Evolutionary conservation across 2,113 vertebrate genomes (phyloP).

Genomic region (Pipa parva): DNA sequence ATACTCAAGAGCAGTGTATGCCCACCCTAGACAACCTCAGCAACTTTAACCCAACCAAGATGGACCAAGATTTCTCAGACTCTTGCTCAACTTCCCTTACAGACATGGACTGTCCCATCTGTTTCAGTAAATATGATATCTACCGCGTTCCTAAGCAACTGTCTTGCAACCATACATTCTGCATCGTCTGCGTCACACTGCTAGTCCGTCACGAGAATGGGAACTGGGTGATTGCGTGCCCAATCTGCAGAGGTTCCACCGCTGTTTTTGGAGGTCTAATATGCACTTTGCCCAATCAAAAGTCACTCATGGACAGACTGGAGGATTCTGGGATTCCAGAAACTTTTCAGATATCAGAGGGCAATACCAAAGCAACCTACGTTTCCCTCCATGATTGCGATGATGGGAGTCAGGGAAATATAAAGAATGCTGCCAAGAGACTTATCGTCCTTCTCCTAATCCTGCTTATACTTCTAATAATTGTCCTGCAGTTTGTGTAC

Average conservation of each 20-base stretch:
- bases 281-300: slow-evolving; percentile 55
- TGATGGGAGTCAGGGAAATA: slow-evolving; percentile 38
- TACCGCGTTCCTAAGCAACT: slow-evolving; percentile 61
- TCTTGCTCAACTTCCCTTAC: accelerated
- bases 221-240: slow-evolving; percentile 61
- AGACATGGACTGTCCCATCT: slow-evolving; percentile 64
- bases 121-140: slow-evolving; percentile 60
- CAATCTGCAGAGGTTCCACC: slow-evolving; percentile 61
- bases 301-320: slow-evolving; percentile 44
- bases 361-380: neutral
- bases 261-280: slow-evolving; percentile 61
- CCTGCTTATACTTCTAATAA: slow-evolving; percentile 48
- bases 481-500: slow-evolving; percentile 62
- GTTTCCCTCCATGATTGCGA: accelerated
- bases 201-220: slow-evolving; percentile 50
- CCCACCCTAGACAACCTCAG: accelerated
- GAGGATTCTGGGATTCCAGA: neutral
- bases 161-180: slow-evolving; percentile 64
- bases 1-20: accelerated
- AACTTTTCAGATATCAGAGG: slow-evolving; percentile 28
- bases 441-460: slow-evolving; percentile 59
- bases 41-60: accelerated
- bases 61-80: accelerated
- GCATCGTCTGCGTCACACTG: slow-evolving; percentile 62
- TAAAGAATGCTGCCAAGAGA: slow-evolving; percentile 47